Conservation (phyloP, 2,888 invertebrate genomes). For the Watsonalla cultraria region DNA sequence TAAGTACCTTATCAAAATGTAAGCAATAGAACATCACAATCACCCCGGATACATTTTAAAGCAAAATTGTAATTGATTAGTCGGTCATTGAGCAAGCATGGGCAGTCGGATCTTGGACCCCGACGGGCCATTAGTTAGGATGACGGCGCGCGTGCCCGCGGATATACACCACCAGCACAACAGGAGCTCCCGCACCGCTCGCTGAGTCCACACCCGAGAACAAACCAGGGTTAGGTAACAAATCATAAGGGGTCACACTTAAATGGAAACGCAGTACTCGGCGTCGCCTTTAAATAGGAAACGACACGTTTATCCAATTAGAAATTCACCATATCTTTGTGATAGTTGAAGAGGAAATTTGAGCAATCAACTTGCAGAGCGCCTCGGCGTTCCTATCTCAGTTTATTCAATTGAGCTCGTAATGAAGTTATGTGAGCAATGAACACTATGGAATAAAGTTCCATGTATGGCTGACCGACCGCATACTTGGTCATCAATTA, state of each 20-base stretch:
- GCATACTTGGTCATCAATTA: slow-evolving; percentile 30
- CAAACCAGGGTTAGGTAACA: slow-evolving; percentile 28
- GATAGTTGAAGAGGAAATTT: slow-evolving; percentile 79
- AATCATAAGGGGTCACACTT: slow-evolving; percentile 47
- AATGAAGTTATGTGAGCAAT: slow-evolving; percentile 75
- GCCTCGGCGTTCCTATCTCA: slow-evolving; percentile 74
- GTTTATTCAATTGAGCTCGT: slow-evolving; percentile 78
- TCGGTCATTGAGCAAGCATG: slow-evolving; percentile 60
- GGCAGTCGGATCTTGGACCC: slow-evolving; percentile 42
- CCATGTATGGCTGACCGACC: slow-evolving; percentile 37
- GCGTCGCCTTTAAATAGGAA: slow-evolving; percentile 78
- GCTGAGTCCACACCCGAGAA: slow-evolving; percentile 17
- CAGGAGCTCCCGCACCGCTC: slow-evolving; percentile 30
- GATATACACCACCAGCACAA: slow-evolving; percentile 34
- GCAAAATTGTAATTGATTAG: slow-evolving; percentile 69
- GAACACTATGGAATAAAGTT: slow-evolving; percentile 53
- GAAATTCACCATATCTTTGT: slow-evolving; percentile 80
- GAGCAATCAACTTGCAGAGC: slow-evolving; percentile 77
- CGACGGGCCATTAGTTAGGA: slow-evolving; percentile 68
- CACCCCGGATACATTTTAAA: slow-evolving; percentile 61
- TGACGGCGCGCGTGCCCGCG: slow-evolving; percentile 72
- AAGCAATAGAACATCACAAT: slow-evolving; percentile 23
- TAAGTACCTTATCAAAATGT: not conserved
- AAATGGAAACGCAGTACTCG: slow-evolving; percentile 62
- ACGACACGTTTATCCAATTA: slow-evolving; percentile 79